These are phyloP conservation scores for Lithobates sylvaticus DNA, from an alignment of 2,797 vertebrate species.

Conservation along the genomic window DNA sequence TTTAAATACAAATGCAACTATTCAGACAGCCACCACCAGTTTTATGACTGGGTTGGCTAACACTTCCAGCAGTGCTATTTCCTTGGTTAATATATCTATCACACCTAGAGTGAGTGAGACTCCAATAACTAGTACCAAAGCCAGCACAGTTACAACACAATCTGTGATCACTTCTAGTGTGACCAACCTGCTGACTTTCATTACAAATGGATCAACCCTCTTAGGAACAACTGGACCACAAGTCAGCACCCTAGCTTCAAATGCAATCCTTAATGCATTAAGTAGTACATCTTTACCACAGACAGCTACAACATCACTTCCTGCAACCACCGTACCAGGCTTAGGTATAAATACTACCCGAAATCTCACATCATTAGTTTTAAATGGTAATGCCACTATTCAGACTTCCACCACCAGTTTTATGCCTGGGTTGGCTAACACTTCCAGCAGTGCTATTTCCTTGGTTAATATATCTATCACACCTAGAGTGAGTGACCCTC, in stretches of 20 bases:
- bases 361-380: not conserved
- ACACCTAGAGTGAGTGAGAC: too few species aligned
- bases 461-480: not conserved
- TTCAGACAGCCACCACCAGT: not conserved
- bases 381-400: not conserved
- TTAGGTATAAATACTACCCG: not conserved
- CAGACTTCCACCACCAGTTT: not conserved
- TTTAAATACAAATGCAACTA: not conserved
- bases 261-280: not conserved
- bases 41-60: not conserved
- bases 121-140: too few species aligned
- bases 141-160: slow-evolving; percentile 13
- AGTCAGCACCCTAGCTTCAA: not conserved
- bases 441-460: not conserved
- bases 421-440: not conserved
- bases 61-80: not conserved
- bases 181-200: not conserved
- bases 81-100: not conserved
- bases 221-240: not conserved
- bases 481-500: not conserved
- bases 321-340: not conserved
- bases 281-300: not conserved
- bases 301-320: not conserved
- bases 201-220: not conserved
- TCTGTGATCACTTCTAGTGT: not conserved